Conservation (phyloP, 2,113 vertebrate species). For the Electrona antarctica region DNA sequence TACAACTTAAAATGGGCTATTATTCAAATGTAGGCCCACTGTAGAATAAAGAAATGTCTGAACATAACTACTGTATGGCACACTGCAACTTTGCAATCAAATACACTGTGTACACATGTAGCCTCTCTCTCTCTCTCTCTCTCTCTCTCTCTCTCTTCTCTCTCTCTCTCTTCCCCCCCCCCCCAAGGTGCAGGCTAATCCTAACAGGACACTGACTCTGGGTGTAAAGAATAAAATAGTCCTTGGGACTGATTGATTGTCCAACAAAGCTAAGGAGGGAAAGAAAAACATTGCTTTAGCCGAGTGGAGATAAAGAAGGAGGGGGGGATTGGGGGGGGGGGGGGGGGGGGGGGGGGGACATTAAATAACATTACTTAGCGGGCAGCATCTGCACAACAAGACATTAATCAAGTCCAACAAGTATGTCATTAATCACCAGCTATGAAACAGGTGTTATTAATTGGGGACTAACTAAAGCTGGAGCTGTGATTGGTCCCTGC, state of each 20-base stretch:
- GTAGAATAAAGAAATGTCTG: too few species aligned
- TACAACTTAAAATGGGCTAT: too few species aligned
- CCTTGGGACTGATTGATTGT: constrained; percentile 54
- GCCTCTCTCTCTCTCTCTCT: too few species aligned
- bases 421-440: constrained; percentile 26
- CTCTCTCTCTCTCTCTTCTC: too few species aligned
- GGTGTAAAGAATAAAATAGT: constrained; percentile 9
- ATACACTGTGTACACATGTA: too few species aligned
- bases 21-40: too few species aligned
- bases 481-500: constrained; percentile 19
- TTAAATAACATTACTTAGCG: constrained; percentile 43
- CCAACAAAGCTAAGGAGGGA: constrained; percentile 34
- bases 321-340: too few species aligned
- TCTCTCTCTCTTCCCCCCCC: too few species aligned
- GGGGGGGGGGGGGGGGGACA: constrained; percentile 17
- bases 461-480: constrained; percentile 38
- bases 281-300: constrained; percentile 46
- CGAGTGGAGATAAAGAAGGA: constrained; percentile 35
- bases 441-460: constrained; percentile 37
- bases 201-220: background rate
- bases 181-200: background rate
- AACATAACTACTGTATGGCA: too few species aligned
- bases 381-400: constrained; percentile 40
- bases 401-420: constrained; percentile 49
- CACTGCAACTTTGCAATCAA: too few species aligned